These are phyloP conservation scores for Albula goreensis DNA, from an alignment of 2,113 vertebrate genomes.

Conservation along the genomic window DNA sequence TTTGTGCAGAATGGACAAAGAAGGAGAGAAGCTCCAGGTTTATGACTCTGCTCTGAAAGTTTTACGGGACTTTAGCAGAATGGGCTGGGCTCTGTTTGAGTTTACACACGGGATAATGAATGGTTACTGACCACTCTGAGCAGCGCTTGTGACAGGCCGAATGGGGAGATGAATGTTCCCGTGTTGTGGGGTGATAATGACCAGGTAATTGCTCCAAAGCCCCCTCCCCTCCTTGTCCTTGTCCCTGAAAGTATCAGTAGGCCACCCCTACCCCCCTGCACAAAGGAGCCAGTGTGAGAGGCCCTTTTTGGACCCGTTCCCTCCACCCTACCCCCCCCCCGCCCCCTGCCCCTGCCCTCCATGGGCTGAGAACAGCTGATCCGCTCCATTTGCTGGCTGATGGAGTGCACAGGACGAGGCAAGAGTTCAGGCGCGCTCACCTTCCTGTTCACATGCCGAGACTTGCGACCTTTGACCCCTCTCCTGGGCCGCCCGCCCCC, in stretches of 20 bases:
- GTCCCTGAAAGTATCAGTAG: not conserved
- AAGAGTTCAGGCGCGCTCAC: constrained; percentile 88
- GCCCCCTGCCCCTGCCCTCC: constrained; percentile 72
- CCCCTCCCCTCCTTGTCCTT: not conserved
- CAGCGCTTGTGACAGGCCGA: constrained; percentile 81
- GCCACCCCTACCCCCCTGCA: not conserved
- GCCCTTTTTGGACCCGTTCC: not conserved
- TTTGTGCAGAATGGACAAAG: not conserved
- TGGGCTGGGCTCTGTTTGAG: constrained; percentile 73
- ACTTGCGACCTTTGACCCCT: constrained; percentile 6
- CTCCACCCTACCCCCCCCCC: constrained; percentile 52
- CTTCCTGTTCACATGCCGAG: constrained; percentile 89
- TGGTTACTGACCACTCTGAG: constrained; percentile 82
- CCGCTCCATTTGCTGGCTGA: constrained; percentile 94
- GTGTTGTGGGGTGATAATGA: constrained; percentile 82
- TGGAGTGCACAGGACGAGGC: constrained; percentile 83
- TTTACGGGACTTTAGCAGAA: constrained; percentile 64
- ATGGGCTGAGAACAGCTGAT: constrained; percentile 63
- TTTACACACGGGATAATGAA: constrained; percentile 76
- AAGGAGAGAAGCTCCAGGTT: constrained; percentile 56
- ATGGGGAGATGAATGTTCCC: constrained; percentile 81
- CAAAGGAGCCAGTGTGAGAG: constrained; percentile 27
- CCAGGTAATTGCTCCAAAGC: constrained; percentile 78
- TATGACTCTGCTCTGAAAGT: constrained; percentile 75
- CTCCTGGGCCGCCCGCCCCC: not conserved